Base-by-base conservation (phyloP, 2,797 vertebrate species). In the Mionectes olivaceus region DNA sequence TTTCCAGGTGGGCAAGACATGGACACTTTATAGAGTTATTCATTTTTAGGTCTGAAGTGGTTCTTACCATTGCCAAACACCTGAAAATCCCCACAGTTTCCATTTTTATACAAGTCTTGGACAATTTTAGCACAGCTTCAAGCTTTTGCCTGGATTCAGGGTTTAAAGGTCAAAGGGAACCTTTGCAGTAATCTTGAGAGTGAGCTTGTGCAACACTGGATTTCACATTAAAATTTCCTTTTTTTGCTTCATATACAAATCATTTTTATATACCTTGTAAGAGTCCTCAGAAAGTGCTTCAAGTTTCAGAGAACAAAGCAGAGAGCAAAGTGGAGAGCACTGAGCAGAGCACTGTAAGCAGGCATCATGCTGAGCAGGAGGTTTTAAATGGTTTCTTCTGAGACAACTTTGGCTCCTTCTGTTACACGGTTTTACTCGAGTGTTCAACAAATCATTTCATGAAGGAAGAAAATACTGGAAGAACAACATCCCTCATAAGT, bases 381-480 rank as follows among this genome's bases (percentile, higher is more conserved):
- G 75, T 80, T 94, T 93, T 94, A 92, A 95, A 95, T 91, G 82
- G 77, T 89, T 96, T 60, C 93, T 71, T 90, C 91, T 77, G 80
- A 87, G 85, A 93, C 65, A 88, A 57, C 63, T 95, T 96, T 65
- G 80, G 71, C 92, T 96, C n/a, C 96, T 95, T 96, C 94, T 92
- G 87, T 96, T 95, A 94, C 96, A 95, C 94, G 71, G 86, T 95
- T 97, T 93, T 91, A 87, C 85, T 96, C 59, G 24, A 93, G 74
- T 46, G 74, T 94, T 96, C 94, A 96, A 96, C 96, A 96, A 95
- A 95, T 96, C 95, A 96, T 94, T 85, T 95, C 86, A 92, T 57
- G 84, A 94, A 97, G 96, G 94, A 95, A 96, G 93, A 75, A 95
- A 96, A 89, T 88, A 92, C 53, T 83, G 70, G 82, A 91, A 82